Evolutionary conservation across 2,113 vertebrate genomes (phyloP), one percentile per base, ranked within the genome.

Genomic region (Tachycineta bicolor): DNA sequence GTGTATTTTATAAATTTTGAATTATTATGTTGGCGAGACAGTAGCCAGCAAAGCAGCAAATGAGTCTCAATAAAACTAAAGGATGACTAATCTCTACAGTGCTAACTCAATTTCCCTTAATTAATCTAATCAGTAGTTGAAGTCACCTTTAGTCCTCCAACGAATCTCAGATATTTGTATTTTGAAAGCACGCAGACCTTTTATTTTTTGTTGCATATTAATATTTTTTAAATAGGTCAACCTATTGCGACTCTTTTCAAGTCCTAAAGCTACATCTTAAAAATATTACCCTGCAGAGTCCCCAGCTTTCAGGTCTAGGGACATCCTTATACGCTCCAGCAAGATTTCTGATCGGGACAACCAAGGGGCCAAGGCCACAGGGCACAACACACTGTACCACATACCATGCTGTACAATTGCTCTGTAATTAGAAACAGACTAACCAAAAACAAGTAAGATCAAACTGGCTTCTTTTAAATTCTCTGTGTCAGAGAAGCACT

Each of bases 381-480:
- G 92, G 90, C 71, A 94, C 67, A 94, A 69, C 79, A 83, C 41
- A 77, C 43, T 92, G 88, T 80, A 65, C 78, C 62, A 88, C 63
- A 85, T 23, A 65, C 53, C 58, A 80, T 24, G 75, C 49, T 88
- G 82, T 37, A 77, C 53, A 86, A 76, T 29, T 88, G 79, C 68
- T 92, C 83, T 94, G 88, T 92, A 93, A 94, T 95, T 95, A 95
- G 77, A 91, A 82, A 44, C 81, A 96, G 77, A 50, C 29, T 49
- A 68, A 94, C 64, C 73, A 82, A 94, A 81, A 23, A 83, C 70
- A 90, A 91, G 58, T 5, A 81, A 25, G 92, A 74, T 22, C 46
- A 76, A 91, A 87, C 1, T 70, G 44, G 29, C 67, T 82, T 56
- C 24, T 94, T 91, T 71, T 46, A 75, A 64, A 68, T 65, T 69